phyloP scores from a whole-genome alignment of 1,140 invertebrate species.

The Sesamia nonagrioides region DNA sequence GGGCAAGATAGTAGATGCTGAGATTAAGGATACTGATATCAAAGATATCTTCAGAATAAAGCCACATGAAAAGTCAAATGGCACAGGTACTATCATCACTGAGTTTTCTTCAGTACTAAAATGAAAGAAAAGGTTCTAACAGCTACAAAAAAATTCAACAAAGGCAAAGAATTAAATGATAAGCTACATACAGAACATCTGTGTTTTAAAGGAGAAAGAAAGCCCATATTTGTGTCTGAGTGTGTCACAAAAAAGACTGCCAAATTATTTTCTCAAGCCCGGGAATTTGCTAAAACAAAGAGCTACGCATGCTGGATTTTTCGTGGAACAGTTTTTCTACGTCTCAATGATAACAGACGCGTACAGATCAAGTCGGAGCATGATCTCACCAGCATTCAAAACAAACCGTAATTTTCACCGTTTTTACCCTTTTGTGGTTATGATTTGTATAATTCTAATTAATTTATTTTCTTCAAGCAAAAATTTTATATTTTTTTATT shows the following conservation, averaged over 20 bases:
- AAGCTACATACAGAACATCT: slow-evolving; percentile 10
- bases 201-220: neutral
- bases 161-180: neutral
- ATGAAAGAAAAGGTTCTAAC: neutral
- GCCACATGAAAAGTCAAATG: slow-evolving; percentile 10
- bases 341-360: neutral
- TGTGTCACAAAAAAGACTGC: slow-evolving; percentile 20
- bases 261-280: slow-evolving; percentile 4
- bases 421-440: neutral
- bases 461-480: neutral
- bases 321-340: slow-evolving; percentile 9
- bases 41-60: slow-evolving; percentile 13
- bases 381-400: neutral
- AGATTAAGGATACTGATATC: neutral
- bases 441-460: neutral
- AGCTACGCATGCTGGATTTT: slow-evolving; percentile 17
- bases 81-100: neutral
- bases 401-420: neutral
- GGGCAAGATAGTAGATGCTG: slow-evolving; percentile 5
- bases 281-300: neutral
- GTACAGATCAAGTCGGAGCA: neutral
- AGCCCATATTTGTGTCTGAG: slow-evolving; percentile 14
- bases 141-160: slow-evolving; percentile 10
- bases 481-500: neutral
- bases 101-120: slow-evolving; percentile 15